Base-by-base conservation (phyloP, 2,797 vertebrate species). In the Pseudochirops corinnae region DNA sequence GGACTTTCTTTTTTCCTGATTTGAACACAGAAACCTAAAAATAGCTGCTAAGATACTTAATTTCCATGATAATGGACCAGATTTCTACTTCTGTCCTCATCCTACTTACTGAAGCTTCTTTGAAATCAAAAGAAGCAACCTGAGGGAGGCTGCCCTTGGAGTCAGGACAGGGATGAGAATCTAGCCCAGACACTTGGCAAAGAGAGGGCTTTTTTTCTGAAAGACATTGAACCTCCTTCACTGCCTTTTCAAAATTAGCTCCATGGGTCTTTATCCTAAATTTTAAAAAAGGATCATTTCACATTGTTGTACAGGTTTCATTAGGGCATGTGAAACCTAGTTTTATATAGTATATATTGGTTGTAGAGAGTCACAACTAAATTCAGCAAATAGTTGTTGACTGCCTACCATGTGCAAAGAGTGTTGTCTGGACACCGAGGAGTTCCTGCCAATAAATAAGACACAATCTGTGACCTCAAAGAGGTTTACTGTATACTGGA, bases 61-160 rank as follows among this genome's bases (percentile, higher is more conserved):
- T 62, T 60, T 92, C 11, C 14, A 55, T 91, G 50, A 1, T 33
- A 55, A 16, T 94, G 94, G 74, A 93, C 90, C 92, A 92, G 2
- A 90, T 39, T 90, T 74, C 87, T 93, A 60, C 56, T 93, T 90
- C 16, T 90, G 67, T 3, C 26, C 31, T 52, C 14, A 14, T 5
- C 33, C 4, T 50, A 87, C 46, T 91, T 94, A 18, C 90, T 91
- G 28, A 91, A 91, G 53, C 53, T 29, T 91, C 53, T 91, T 91
- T 91, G 53, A 91, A 91, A 55, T 91, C 52, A 53, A 55, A 53
- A 55, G 90, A 55, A 91, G 74, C n/a, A 12, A 53, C 5, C 74
- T 56, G 55, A 94, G 93, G 91, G 96, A 87, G 16, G 82, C 90
- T 90, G 55, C 91, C 67, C 55, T 39, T 94, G 58, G 92, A 96